Percentiles rank a stretch among this genome's conserved stretches.
These are phyloP conservation scores for Steatornis caripensis DNA, from an alignment of 2,113 vertebrate species.

Conservation along the genomic window DNA sequence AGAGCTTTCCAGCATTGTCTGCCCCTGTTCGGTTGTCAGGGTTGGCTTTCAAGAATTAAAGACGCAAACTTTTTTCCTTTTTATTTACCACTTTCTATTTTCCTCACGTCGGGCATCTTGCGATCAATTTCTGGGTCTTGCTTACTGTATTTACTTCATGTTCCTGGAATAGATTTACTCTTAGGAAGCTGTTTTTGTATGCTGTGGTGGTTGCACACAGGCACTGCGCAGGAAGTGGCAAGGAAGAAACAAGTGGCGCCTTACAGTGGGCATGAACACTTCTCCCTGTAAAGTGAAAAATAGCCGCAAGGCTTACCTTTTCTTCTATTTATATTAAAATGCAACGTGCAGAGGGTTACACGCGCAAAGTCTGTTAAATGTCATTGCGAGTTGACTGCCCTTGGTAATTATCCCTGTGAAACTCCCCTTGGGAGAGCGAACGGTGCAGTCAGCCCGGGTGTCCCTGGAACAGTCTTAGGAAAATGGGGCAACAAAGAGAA, in stretches of 20 bases:
- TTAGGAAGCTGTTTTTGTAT: fast-evolving
- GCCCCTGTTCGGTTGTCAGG: not conserved
- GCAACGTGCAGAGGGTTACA: fast-evolving
- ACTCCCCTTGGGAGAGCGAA: not conserved
- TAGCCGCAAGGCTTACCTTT: not conserved
- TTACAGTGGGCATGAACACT: not conserved
- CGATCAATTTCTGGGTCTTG: not conserved
- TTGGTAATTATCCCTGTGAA: not conserved
- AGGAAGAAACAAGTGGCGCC: not conserved
- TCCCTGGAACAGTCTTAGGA: not conserved
- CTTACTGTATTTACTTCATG: not conserved
- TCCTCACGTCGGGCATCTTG: not conserved
- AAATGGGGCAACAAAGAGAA: not conserved
- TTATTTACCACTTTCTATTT: not conserved
- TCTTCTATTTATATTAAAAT: not conserved
- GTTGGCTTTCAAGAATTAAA: not conserved
- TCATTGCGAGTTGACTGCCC: not conserved
- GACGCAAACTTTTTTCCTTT: not conserved
- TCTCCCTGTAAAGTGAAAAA: not conserved
- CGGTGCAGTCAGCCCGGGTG: fast-evolving
- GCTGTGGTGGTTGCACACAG: not conserved
- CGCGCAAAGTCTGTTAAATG: not conserved
- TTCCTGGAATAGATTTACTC: not conserved
- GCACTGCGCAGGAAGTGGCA: not conserved
- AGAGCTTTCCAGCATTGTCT: not conserved